A percentile compares a stretch with the other conserved stretches of the same genome.
These are phyloP conservation scores for Argyra leucocephala DNA, from an alignment of 2,888 invertebrate genomes.

Conservation along the genomic window DNA sequence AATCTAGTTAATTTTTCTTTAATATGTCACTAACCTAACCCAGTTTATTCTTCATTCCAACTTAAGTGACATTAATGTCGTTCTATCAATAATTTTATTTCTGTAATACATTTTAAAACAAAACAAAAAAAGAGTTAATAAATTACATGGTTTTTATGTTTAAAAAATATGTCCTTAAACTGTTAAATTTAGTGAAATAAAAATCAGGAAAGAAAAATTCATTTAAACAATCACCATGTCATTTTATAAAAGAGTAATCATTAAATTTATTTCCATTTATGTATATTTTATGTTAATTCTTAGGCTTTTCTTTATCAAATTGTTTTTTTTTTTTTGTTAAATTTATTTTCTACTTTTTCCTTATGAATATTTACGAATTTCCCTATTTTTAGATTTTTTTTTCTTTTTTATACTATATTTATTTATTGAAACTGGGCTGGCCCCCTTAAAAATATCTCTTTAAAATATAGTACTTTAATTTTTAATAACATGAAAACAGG, in stretches of 20 bases:
- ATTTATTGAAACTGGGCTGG: not conserved
- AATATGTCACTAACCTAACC: no score
- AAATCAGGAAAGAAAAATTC: no score
- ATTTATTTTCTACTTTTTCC: not conserved
- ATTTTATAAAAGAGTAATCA: not conserved
- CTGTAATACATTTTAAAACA: no score
- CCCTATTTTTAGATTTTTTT: not conserved
- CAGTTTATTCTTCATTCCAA: no score
- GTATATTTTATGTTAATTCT: not conserved
- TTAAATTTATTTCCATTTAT: no score
- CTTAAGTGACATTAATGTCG: no score
- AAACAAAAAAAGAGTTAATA: no score
- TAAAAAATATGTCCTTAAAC: no score
- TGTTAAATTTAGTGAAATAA: no score
- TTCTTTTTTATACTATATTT: not conserved
- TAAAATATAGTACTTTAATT: not conserved
- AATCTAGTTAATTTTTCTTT: no score
- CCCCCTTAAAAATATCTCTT: not conserved
- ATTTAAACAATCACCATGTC: not conserved
- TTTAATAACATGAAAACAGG: not conserved
- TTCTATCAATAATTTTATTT: no score
- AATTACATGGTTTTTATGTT: no score
- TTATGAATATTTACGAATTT: not conserved
- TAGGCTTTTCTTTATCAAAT: not conserved
- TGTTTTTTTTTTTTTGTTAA: not conserved